A percentile compares a stretch with the other conserved stretches of the same genome.
Conservation (phyloP, 2,888 invertebrate species). For the Drosophila mercatorum region DNA sequence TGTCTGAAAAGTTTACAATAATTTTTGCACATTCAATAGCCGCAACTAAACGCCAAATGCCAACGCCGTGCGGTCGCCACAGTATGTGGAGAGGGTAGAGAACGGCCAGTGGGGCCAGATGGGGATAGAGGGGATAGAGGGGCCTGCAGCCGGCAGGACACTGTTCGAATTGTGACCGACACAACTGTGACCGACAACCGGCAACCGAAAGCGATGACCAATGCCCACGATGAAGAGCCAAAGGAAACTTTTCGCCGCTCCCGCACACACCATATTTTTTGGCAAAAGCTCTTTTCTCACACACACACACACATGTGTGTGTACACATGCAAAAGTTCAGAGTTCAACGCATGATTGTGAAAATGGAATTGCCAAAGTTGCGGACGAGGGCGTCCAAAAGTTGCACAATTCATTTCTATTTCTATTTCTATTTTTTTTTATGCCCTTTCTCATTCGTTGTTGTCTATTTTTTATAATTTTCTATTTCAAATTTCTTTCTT, state of each 20-base stretch:
- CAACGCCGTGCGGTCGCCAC: constrained; percentile 55
- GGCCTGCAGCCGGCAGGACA: not conserved
- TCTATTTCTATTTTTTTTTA: not conserved
- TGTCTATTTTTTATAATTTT: constrained; percentile 20
- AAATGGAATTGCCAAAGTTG: constrained; percentile 82
- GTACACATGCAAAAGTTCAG: constrained; percentile 69
- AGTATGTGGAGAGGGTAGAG: constrained; percentile 9
- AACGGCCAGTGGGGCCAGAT: too few relatives aligned
- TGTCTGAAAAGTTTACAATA: constrained; percentile 81
- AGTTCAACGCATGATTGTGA: constrained; percentile 82
- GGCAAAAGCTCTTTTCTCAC: constrained; percentile 65
- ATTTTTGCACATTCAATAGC: constrained; percentile 78
- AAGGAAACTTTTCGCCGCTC: constrained; percentile 58
- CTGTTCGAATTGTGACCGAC: constrained; percentile 40
- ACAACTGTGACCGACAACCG: constrained; percentile 75
- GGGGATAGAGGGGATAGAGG: not conserved
- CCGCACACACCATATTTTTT: constrained; percentile 63
- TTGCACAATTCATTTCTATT: constrained; percentile 44
- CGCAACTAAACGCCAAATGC: constrained; percentile 79
- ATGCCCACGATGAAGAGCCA: constrained; percentile 56
- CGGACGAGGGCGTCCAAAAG: constrained; percentile 68
- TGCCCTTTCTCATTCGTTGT: constrained; percentile 17
- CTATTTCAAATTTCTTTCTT: constrained; percentile 18
- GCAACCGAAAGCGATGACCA: constrained; percentile 53
- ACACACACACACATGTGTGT: constrained; percentile 31